Conservation (phyloP, 2,797 vertebrate species). For the Sebastes diaconus region DNA sequence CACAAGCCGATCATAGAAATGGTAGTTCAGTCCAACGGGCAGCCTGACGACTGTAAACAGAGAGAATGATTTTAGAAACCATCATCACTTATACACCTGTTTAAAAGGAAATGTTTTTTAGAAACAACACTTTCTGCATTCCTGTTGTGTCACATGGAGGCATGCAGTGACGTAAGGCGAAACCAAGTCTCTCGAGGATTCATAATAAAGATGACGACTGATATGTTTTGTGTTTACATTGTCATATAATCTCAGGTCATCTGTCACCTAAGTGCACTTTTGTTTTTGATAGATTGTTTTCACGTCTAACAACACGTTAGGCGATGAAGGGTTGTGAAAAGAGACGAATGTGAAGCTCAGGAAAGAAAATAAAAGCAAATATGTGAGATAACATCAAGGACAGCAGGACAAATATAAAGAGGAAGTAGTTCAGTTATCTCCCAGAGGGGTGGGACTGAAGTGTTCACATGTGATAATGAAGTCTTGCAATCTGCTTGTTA, state of each 20-base stretch:
- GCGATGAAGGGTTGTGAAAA: background rate
- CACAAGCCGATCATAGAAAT: background rate
- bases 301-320: background rate
- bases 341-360: background rate
- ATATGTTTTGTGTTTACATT: background rate
- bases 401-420: constrained; percentile 3
- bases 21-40: background rate
- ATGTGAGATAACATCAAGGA: constrained; percentile 11
- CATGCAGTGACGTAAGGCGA: background rate
- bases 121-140: constrained; percentile 63
- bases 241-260: background rate
- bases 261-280: background rate
- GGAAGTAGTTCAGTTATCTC: constrained; percentile 53
- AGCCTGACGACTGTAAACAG: background rate
- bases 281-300: background rate
- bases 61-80: background rate
- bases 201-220: background rate
- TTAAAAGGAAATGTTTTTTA: constrained; percentile 6
- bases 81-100: constrained; percentile 6
- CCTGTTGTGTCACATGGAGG: constrained; percentile 50
- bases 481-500: background rate
- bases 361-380: background rate
- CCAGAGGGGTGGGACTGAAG: background rate
- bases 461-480: background rate
- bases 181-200: background rate